Base-by-base conservation (phyloP, 1,140 invertebrate species). In the Cheumatopsyche charites region DNA sequence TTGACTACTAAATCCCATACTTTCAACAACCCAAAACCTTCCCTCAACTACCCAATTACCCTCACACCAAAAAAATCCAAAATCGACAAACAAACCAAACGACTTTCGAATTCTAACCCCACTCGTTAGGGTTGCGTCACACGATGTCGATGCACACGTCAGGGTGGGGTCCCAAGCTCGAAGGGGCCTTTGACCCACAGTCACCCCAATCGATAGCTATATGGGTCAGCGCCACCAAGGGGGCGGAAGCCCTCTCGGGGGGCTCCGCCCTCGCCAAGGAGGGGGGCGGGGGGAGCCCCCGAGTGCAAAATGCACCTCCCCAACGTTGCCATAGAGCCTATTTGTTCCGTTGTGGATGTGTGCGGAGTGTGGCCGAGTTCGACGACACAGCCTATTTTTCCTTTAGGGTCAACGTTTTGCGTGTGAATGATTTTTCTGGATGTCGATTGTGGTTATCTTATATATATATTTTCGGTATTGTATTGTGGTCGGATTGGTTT, bases 141-240 rank as follows among this genome's bases (percentile, higher is more conserved):
- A n/a, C n/a, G n/a, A n/a, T n/a, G n/a, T n/a, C n/a, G 23, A 12
- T 49, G 23, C 65, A 23, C 66, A 68, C 23, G 19, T 52, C 26
- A 25, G 66, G 47, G 66, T 55, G 45, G 66, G 66, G 66, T 55
- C 45, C 47, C 23, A 13, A 3, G 29, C 29, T 36, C 1, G 17
- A 3, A 3, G 42, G 62, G 70, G 23, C 47, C 62, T 72, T 68
- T 75, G 73, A 75, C 73, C 73, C 58, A 66, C 67, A 72, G 70
- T 72, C 42, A 72, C 73, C 70, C 67, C 73, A 62, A 70, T 75
- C 73, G 73, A 75, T 75, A 75, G 47, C 29, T 72, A 75, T 75
- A 72, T 75, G 67, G 73, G 73, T 75, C 73, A 69, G 69, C 49
- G 12, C 29, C 29, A 3, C 29, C 9, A 11, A 19, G 49, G 49